Conservation (phyloP, 2,113 vertebrate genomes). For the Tachycineta bicolor region DNA sequence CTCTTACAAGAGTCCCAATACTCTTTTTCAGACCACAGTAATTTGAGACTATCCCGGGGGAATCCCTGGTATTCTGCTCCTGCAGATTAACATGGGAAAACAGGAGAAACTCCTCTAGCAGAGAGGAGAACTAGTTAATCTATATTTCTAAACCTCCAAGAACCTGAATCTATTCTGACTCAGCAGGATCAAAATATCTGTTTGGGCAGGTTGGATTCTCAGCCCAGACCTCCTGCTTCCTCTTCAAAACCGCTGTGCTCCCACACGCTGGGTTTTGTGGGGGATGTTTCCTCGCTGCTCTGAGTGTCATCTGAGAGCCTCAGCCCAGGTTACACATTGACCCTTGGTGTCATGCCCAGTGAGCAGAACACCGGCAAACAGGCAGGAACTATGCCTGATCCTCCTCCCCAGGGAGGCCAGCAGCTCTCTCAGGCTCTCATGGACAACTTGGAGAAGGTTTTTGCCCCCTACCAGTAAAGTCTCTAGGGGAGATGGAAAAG, state of each 20-base stretch:
- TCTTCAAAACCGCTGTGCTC: neutral
- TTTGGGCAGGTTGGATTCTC: neutral
- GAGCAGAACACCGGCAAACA: conserved; percentile 28
- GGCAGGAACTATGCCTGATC: neutral
- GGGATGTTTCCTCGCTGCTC: neutral
- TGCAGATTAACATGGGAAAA: neutral
- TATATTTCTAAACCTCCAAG: neutral
- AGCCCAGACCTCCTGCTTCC: neutral
- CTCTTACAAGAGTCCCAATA: neutral
- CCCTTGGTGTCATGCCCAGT: neutral
- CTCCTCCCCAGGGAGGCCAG: neutral
- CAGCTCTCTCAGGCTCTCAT: neutral
- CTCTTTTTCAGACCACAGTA: neutral
- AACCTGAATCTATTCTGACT: neutral
- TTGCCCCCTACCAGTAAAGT: neutral
- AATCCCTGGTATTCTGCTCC: neutral
- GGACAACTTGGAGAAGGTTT: neutral
- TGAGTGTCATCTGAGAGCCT: neutral
- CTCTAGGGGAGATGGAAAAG: neutral
- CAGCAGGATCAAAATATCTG: neutral
- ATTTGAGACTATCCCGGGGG: neutral
- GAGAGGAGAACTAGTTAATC: neutral
- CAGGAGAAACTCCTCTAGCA: neutral
- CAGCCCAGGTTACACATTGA: conserved; percentile 4
- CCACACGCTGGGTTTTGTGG: neutral